A percentile compares a stretch with the other conserved stretches of the same genome.
Evolutionary conservation across 64 coral and sea anemone species (phyloP).

Genomic region (Pocillopora verrucosa): DNA sequence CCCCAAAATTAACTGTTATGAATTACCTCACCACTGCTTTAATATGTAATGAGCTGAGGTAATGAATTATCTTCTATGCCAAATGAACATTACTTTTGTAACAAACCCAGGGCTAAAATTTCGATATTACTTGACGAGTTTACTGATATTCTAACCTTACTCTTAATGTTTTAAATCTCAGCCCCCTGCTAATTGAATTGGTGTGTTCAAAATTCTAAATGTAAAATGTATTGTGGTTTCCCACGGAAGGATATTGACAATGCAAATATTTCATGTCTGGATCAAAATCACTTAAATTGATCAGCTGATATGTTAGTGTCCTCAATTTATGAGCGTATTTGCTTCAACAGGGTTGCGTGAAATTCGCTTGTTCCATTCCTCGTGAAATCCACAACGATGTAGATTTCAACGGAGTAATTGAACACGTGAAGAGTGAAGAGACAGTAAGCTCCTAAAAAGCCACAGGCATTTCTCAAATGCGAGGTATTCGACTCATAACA

Average conservation of each 20-base stretch:
- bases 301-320: background rate
- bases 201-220: background rate
- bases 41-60: background rate
- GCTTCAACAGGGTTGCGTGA: background rate
- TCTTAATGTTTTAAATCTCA: background rate
- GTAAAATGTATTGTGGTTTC: background rate
- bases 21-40: no score
- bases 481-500: background rate
- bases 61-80: background rate
- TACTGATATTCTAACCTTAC: background rate
- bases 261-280: background rate
- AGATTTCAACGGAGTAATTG: background rate
- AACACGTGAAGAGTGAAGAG: background rate
- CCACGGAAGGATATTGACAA: background rate
- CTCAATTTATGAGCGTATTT: background rate
- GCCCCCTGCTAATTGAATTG: background rate
- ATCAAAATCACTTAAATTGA: constrained; percentile 1
- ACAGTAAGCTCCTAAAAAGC: background rate
- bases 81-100: background rate
- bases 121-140: background rate
- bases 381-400: background rate
- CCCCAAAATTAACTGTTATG: no score
- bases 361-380: background rate
- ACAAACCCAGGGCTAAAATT: background rate
- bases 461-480: constrained; percentile 12